Evolutionary conservation across 2,888 invertebrate genomes (phyloP).

Genomic region (Drosophila kuntzei): DNA sequence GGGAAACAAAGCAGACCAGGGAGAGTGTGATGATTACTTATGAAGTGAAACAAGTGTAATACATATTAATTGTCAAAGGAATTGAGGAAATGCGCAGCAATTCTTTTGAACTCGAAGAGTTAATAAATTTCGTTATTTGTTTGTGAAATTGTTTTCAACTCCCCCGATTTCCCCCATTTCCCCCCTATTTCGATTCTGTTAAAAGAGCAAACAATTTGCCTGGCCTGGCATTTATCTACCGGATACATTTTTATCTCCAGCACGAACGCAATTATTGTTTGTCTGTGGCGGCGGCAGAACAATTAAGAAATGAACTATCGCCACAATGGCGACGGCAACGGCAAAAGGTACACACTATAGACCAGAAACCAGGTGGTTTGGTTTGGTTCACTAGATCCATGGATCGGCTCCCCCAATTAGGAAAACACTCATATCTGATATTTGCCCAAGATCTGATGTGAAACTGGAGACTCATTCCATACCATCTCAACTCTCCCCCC

Average conservation of each 20-base stretch:
- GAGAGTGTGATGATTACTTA: constrained; percentile 56
- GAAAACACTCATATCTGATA: constrained; percentile 53
- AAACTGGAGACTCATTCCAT: constrained; percentile 35
- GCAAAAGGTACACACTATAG: constrained; percentile 25
- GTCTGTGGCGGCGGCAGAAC: constrained; percentile 64
- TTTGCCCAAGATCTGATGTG: constrained; percentile 65
- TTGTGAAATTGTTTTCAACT: constrained; percentile 62
- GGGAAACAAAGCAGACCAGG: constrained; percentile 57
- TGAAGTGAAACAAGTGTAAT: constrained; percentile 56
- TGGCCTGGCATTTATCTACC: constrained; percentile 69
- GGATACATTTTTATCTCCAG: constrained; percentile 77
- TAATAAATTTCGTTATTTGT: constrained; percentile 74
- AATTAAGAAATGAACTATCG: constrained; percentile 79
- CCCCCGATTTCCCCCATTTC: neutral
- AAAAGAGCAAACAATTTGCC: constrained; percentile 61
- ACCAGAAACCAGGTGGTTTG: constrained; percentile 27
- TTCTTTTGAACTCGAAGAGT: constrained; percentile 75
- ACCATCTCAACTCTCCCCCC: neutral
- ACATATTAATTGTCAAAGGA: constrained; percentile 75
- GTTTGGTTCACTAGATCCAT: constrained; percentile 28
- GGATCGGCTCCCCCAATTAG: constrained; percentile 60
- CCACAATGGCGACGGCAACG: constrained; percentile 50
- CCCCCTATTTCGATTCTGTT: constrained; percentile 8
- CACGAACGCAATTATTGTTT: constrained; percentile 70
- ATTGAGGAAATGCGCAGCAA: constrained; percentile 76